Evolutionary conservation across 2,888 invertebrate species (phyloP).

Genomic region (Tanypteryx hageni): DNA sequence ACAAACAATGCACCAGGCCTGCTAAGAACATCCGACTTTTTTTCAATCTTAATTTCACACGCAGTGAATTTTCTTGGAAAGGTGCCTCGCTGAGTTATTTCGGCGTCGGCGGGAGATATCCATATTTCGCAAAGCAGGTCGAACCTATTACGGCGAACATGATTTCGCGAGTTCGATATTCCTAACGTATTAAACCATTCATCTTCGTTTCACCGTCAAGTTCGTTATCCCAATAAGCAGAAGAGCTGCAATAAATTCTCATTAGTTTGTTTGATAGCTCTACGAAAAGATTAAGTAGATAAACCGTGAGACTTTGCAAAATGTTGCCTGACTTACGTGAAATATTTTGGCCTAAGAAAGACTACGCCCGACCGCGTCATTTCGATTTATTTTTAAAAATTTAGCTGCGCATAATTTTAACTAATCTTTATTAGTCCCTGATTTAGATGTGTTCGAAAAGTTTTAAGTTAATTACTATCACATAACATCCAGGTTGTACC

Average conservation of each 20-base stretch:
- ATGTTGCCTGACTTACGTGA: background rate
- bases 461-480: too few relatives aligned
- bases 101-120: background rate
- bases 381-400: background rate
- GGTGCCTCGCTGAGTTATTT: too few relatives aligned
- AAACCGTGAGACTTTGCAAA: background rate
- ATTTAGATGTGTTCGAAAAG: too few relatives aligned
- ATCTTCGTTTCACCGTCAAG: conserved; percentile 15
- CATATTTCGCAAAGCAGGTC: background rate
- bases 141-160: background rate
- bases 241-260: background rate
- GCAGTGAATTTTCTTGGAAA: too few relatives aligned
- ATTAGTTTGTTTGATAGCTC: conserved; percentile 5
- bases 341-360: background rate
- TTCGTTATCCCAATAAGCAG: background rate
- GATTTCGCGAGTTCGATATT: background rate
- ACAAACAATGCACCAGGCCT: too few relatives aligned
- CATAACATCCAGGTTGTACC: too few relatives aligned
- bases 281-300: background rate
- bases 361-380: background rate
- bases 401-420: too few relatives aligned
- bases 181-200: background rate
- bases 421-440: too few relatives aligned
- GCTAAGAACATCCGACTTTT: too few relatives aligned
- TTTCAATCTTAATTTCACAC: too few relatives aligned